These are phyloP conservation scores for Ephialtes manifestator DNA, from an alignment of 2,888 invertebrate species.

Conservation along the genomic window DNA sequence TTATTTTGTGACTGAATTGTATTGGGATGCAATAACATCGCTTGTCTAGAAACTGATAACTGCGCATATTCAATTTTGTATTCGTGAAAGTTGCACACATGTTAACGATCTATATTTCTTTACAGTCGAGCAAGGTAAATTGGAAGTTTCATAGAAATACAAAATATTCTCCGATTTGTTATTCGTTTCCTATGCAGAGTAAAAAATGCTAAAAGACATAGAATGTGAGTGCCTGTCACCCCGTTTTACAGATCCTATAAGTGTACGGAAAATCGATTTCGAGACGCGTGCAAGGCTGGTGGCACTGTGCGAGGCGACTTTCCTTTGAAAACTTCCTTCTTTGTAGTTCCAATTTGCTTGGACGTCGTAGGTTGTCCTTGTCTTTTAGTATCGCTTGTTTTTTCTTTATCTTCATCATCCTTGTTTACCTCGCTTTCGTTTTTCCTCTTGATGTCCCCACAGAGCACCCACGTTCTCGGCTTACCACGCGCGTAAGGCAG, in stretches of 20 bases:
- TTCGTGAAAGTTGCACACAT: slow-evolving; percentile 1
- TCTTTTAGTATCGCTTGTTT: slow-evolving; percentile 64
- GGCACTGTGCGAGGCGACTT: slow-evolving; percentile 41
- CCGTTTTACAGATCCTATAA: slow-evolving; percentile 32
- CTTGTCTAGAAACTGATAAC: slow-evolving; percentile 5
- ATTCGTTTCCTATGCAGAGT: slow-evolving; percentile 5
- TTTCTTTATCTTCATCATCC: slow-evolving; percentile 63
- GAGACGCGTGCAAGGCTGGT: slow-evolving; percentile 7
- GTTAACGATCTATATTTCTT: not conserved
- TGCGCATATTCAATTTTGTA: slow-evolving; percentile 28
- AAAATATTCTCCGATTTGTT: not conserved
- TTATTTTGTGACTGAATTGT: slow-evolving; percentile 24
- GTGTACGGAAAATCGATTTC: slow-evolving; percentile 32
- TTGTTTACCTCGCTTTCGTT: slow-evolving; percentile 40
- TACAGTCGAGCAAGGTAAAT: slow-evolving; percentile 1
- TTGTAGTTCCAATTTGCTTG: slow-evolving; percentile 69
- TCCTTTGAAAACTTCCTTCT: slow-evolving; percentile 62
- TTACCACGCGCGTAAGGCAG: slow-evolving; percentile 72
- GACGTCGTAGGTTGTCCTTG: slow-evolving; percentile 50
- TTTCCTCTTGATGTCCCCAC: slow-evolving; percentile 38
- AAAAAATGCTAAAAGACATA: slow-evolving; percentile 23
- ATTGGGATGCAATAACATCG: not conserved
- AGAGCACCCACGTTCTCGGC: slow-evolving; percentile 57
- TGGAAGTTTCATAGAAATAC: slow-evolving; percentile 20
- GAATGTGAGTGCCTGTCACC: slow-evolving; percentile 10